Base-by-base conservation (phyloP, 2,113 vertebrate species). In the Colinus virginianus region DNA sequence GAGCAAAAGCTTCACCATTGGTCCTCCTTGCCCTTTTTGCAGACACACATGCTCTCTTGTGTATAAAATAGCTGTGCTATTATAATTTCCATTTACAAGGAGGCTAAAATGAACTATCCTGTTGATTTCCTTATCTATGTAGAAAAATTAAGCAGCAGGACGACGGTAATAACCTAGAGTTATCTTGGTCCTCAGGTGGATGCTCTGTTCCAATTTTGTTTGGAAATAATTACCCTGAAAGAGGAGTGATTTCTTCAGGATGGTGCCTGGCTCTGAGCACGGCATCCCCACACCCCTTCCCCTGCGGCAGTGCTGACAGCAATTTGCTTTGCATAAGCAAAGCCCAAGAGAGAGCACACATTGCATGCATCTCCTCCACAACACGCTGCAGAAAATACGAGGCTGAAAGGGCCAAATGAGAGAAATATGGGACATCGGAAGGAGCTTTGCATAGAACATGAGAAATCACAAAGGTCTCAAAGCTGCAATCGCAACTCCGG, bases 211-310 rank as follows among this genome's bases (percentile, higher is more conserved):
- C 80, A 71, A 30, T 91, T 95, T 76, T 87, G 62, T 92, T 93
- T 87, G 58, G 66, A 93, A 93, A 90, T 94, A 95, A 94, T 93
- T 90, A 66, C 62, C 90, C 91, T 38, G 64, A 90, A 94, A 87
- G 67, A 80, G 79, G 59, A 92, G 67, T 46, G 69, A 74, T 90
- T 93, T 94, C 90, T 90, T n/a, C 67, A 72, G 92, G 78, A 62
- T 0, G 0, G 30, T 84, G 49, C 45, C 84, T 74, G 53, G 40
- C n/a, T 62, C 62, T 76, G 45, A 63, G 87, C 46, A 19, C 77
- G 12, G 12, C 2, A 1, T 63, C 34, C 62, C 43, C 0, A 0
- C 38, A 49, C 18, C 1, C 69, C 77, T 86, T 94, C 56, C 58
- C 40, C 76, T 56, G 66, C 51, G 56, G 86, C 56, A 84, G 56